phyloP scores from a whole-genome alignment of 2,113 vertebrate species.

The Ancistrus triradiatus region DNA sequence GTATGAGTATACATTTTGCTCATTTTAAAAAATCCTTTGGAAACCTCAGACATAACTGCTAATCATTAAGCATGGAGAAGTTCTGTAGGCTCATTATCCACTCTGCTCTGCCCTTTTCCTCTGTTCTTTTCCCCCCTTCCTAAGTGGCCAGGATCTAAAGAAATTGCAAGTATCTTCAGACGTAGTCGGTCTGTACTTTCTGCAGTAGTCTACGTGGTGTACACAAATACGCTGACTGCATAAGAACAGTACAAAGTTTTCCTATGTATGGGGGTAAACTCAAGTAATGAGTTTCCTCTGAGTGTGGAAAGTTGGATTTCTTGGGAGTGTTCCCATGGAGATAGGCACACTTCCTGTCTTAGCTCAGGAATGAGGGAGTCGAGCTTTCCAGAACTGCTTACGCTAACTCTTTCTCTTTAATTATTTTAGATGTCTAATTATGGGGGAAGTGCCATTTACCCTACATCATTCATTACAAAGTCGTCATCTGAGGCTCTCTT shows the following conservation, averaged over 20 bases:
- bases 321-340: slow-evolving; percentile 63
- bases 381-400: slow-evolving; percentile 17
- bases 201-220: not conserved
- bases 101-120: not conserved
- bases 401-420: slow-evolving; percentile 12
- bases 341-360: slow-evolving; percentile 66
- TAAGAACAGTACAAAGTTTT: not conserved
- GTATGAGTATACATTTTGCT: too few species aligned
- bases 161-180: too few species aligned
- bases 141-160: not conserved
- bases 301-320: slow-evolving; percentile 41
- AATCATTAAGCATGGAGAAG: too few species aligned
- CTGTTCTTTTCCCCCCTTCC: too few species aligned
- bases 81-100: slow-evolving; percentile 10
- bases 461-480: not conserved
- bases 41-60: too few species aligned
- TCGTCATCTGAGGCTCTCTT: not conserved
- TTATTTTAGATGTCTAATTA: slow-evolving; percentile 9
- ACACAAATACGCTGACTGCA: too few species aligned
- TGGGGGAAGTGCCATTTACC: not conserved
- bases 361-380: slow-evolving; percentile 26
- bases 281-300: not conserved
- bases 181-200: too few species aligned
- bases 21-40: too few species aligned
- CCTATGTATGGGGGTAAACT: not conserved